Base-by-base conservation (phyloP, 2,888 invertebrate genomes). In the Drosophila mimetica region DNA sequence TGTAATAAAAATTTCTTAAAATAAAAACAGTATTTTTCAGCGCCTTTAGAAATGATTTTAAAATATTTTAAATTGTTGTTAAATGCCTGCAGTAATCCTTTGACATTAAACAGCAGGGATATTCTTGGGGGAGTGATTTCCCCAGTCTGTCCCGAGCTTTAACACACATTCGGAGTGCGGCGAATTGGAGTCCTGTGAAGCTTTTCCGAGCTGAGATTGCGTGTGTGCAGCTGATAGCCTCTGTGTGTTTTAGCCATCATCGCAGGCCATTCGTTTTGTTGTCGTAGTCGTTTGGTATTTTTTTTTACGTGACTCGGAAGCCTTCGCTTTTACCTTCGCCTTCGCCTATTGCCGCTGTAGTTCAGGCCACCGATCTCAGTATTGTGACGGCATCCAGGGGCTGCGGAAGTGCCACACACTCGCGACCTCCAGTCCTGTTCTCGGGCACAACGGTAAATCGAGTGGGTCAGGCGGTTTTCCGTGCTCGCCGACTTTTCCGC, bases 331-430 rank as follows among this genome's bases (percentile, higher is more conserved):
- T 66, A 59, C 71, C 57, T 51, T 48, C 63, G 55, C 55, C 18
- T 14, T 51, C 30, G 74, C 64, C 46, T 46, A 30, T 18, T 69
- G 47, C 48, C 20, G 59, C 60, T 7, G 18, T 46, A 58, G 46
- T 47, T 59, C 28, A 44, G 30, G 39, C 60, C 60, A 39, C 58
- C 60, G 70, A 69, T 69, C 69, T 60, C 73, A 84, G 81, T 81
- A 69, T 52, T 63, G 63, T 71, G 77, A 77, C 79, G 72, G 71
- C 59, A 70, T 60, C 52, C 78, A 55, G 67, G 66, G 74, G 59
- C 50, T 66, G 60, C 82, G 76, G 76, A 64, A 77, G 79, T 77
- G 73, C 60, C 54, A 54, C 67, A 73, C 69, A 53, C 47, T 70
- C 72, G 76, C 74, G 74, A 50, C 60, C 70, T 52, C 25, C 48